Evolutionary conservation across 2,113 vertebrate species (phyloP).

Genomic region (pig (Sus scrofa)): DNA sequence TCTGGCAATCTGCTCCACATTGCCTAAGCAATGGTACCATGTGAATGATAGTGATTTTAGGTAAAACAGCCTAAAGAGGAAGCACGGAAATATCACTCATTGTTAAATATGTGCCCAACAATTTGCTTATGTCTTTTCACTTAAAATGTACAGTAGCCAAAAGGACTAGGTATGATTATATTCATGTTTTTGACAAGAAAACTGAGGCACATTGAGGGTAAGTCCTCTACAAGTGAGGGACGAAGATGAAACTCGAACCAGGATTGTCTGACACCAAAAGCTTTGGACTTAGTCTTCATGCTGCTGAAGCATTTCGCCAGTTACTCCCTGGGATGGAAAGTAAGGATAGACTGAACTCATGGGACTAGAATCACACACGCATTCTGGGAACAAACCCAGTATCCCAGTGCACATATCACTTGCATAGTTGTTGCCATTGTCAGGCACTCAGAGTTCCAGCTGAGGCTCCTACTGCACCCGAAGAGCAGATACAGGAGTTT

Average conservation of each 20-base stretch:
- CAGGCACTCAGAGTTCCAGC: background rate
- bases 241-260: background rate
- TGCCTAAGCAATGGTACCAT: background rate
- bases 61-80: background rate
- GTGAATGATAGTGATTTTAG: background rate
- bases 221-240: background rate
- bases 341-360: background rate
- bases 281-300: background rate
- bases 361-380: background rate
- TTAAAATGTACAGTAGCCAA: background rate
- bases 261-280: background rate
- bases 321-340: background rate
- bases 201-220: background rate
- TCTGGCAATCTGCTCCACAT: background rate
- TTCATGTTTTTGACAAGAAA: background rate
- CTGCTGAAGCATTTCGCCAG: background rate
- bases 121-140: background rate
- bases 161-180: background rate
- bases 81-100: background rate
- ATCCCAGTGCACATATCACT: background rate
- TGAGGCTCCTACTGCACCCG: no score
- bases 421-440: background rate
- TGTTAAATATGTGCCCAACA: background rate
- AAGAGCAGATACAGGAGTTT: background rate
- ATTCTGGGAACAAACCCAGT: background rate